Evolutionary conservation across 1,140 invertebrate species (phyloP), one percentile per base, ranked within the genome.

Genomic region (Yoshiicerus persimilis): DNA sequence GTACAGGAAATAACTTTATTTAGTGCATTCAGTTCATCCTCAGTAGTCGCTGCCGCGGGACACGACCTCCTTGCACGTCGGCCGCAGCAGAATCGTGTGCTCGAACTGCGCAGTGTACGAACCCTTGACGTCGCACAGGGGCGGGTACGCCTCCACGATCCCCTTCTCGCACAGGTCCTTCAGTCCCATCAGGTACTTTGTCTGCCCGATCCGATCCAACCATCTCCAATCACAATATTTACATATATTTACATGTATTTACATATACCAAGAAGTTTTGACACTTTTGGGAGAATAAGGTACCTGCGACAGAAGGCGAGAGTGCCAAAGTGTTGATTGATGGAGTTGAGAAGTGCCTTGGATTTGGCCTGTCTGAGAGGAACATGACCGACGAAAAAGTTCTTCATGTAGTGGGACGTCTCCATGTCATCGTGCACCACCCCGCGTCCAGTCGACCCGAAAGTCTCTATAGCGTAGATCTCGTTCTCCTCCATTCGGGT

Each of bases 401-500:
- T 98, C 93, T 99, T 99, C 99, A 99, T 99, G 92, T 99, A 99
- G 94, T 99, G 99, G 38, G 98, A 99, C 89, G 96, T 97, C 92
- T 99, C 99, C 96, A 99, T 98, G 92, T 99, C 99, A 32, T 89
- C 90, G 92, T 99, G 98, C 1, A 99, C 98, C 86, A 97, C 94
- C 16, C 99, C 99, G 89, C 96, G 96, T 4, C 99, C 99, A 16
- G 99, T 99, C 4, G 98, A 99, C 9, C 99, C 99, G 92, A 99
- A 99, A 0, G 99, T 99, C 93, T 99, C 99, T 90, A 99, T 99
- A 0, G 99, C 99, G 93, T 99, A 99, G 92, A 99, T 98, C 93
- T 99, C 98, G 92, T 98, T 97, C 93, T 99, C 98, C 93, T 99
- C 99, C 99, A 99, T 99, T 86, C 96, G 95, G 8, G 96, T 98